Conservation (phyloP, 2,113 vertebrate species). For the Arvicanthis niloticus region DNA sequence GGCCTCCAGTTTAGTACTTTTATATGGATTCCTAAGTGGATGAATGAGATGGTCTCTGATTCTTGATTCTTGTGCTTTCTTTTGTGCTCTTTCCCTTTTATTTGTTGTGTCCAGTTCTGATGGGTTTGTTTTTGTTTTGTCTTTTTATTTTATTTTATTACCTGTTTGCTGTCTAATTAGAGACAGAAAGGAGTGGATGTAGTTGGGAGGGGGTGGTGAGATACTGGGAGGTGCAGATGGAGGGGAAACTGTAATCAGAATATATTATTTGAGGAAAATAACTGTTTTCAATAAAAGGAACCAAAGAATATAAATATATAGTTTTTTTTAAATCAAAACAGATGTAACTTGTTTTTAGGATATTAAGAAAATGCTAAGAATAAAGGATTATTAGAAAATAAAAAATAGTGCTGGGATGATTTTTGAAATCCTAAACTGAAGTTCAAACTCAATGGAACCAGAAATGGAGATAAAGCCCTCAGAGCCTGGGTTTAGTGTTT, state of each 20-base stretch:
- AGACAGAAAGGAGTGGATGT: background rate
- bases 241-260: background rate
- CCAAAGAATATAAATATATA: background rate
- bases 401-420: background rate
- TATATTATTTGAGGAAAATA: background rate
- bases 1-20: background rate
- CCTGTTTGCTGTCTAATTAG: background rate
- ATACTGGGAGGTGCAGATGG: background rate
- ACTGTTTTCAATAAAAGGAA: background rate
- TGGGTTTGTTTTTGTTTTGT: background rate
- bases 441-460: background rate
- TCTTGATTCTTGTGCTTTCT: background rate
- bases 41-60: background rate
- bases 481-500: background rate
- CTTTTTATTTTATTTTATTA: background rate
- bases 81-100: background rate
- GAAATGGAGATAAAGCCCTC: background rate
- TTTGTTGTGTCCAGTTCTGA: background rate
- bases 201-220: background rate
- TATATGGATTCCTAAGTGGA: background rate
- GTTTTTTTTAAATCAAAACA: background rate
- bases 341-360: background rate
- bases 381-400: background rate
- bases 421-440: conserved; percentile 26
- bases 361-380: background rate